Base-by-base conservation (phyloP, 2,888 invertebrate genomes). In the Arge pagana region DNA sequence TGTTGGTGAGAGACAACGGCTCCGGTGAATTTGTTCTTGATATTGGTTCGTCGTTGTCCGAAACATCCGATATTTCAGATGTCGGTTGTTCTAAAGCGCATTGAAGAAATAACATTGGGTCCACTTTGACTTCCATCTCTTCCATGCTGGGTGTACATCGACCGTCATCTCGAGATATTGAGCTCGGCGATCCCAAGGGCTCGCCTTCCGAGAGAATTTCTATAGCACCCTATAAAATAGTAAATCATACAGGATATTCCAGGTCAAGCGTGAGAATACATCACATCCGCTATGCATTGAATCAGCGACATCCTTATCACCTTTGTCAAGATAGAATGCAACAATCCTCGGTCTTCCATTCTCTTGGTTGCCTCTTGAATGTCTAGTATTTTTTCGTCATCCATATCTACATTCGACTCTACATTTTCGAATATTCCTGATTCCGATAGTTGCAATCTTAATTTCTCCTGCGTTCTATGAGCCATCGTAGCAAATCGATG, bases 401-500 rank as follows among this genome's bases (percentile, higher is more conserved):
- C 65, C 13, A 57, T 42, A 16, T 63, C 57, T 55, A 64, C 64
- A 39, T 61, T 62, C 52, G 41, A 15, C 45, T 53, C 58, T 31
- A 39, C 60, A 11, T 63, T 55, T 36, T 62, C 56, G 40, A 65
- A 58, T 50, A 64, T 64, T 26, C 56, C 58, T 48, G 59, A 62
- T 26, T 56, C 58, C 45, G 59, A 62, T 55, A 65, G 61, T 37
- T 71, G 66, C 56, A 77, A 73, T 59, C 72, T 79, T 63, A 87
- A 77, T 63, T 81, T 79, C 52, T 83, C 82, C 67, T 87, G 88
- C 45, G 84, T 83, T 70, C 81, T 81, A 53, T 81, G 78, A 37
- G 86, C 85, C 78, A 82, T 83, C 48, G 82, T 83, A 55, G 86
- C 85, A 69, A 88, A 88, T 51, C 83, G 81, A 71, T 86, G 85